phyloP scores from a whole-genome alignment of 2,113 vertebrate genomes.

The Thymallus thymallus region DNA sequence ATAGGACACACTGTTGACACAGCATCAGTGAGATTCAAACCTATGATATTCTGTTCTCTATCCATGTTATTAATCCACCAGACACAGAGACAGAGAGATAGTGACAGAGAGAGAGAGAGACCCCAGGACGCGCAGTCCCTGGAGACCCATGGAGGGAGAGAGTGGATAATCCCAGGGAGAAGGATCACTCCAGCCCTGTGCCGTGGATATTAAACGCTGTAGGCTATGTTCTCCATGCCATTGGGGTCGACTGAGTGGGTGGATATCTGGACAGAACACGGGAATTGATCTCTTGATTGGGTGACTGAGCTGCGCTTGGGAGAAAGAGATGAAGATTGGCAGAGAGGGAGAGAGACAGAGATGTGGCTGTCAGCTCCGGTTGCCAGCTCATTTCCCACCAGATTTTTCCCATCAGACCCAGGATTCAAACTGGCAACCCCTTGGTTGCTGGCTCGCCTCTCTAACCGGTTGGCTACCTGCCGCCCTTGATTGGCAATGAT shows the following conservation, averaged over 20 bases:
- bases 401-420: too few relatives aligned
- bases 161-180: constrained; percentile 48
- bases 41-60: too few relatives aligned
- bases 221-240: constrained; percentile 15
- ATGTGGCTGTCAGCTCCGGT: too few relatives aligned
- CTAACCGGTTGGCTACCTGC: too few relatives aligned
- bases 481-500: too few relatives aligned
- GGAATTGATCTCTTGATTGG: neutral
- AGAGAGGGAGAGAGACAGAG: neutral
- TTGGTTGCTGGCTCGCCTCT: too few relatives aligned
- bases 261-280: constrained; percentile 7
- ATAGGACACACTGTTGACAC: too few relatives aligned
- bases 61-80: neutral
- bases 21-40: too few relatives aligned
- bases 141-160: constrained; percentile 35
- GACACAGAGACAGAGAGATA: constrained; percentile 20
- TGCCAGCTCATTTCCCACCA: too few relatives aligned
- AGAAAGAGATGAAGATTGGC: neutral
- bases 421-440: too few relatives aligned
- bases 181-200: constrained; percentile 14
- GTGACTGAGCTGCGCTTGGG: too few relatives aligned
- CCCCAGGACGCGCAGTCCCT: constrained; percentile 16
- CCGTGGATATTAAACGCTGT: constrained; percentile 41
- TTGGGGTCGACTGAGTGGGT: neutral
- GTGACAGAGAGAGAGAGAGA: constrained; percentile 13